Evolutionary conservation across 2,797 vertebrate species (phyloP).

Genomic region (Lerista edwardsae): DNA sequence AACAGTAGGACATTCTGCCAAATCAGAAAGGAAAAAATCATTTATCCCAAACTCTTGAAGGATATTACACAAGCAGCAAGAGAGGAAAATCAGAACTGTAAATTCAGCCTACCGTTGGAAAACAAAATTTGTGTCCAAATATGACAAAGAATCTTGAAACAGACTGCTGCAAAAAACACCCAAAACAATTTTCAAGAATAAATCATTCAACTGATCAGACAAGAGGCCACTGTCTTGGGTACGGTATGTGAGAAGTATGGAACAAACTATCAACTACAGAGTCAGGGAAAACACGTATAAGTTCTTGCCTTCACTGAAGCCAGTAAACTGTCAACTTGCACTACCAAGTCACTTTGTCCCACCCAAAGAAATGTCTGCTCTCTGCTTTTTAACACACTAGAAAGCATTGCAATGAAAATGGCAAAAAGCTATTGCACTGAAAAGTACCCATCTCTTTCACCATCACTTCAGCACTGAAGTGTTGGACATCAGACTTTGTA

Average conservation of each 20-base stretch:
- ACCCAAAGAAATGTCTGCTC: too few species aligned
- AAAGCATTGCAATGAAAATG: too few species aligned
- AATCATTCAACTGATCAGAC: not conserved
- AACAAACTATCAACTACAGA: not conserved
- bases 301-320: too few species aligned
- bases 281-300: too few species aligned
- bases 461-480: too few species aligned
- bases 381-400: too few species aligned
- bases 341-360: too few species aligned
- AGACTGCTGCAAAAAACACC: not conserved
- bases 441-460: too few species aligned
- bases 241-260: not conserved
- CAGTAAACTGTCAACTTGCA: too few species aligned
- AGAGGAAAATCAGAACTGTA: not conserved
- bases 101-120: not conserved
- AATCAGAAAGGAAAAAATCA: not conserved
- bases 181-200: not conserved
- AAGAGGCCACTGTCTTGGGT: not conserved
- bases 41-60: not conserved
- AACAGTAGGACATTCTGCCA: not conserved
- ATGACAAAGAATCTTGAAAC: slow-evolving; percentile 4
- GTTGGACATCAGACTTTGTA: too few species aligned
- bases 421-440: too few species aligned
- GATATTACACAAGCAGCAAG: not conserved
- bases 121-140: slow-evolving; percentile 5